Base-by-base conservation (phyloP, 1,140 invertebrate species). In the Panagrolaimus sp. region DNA sequence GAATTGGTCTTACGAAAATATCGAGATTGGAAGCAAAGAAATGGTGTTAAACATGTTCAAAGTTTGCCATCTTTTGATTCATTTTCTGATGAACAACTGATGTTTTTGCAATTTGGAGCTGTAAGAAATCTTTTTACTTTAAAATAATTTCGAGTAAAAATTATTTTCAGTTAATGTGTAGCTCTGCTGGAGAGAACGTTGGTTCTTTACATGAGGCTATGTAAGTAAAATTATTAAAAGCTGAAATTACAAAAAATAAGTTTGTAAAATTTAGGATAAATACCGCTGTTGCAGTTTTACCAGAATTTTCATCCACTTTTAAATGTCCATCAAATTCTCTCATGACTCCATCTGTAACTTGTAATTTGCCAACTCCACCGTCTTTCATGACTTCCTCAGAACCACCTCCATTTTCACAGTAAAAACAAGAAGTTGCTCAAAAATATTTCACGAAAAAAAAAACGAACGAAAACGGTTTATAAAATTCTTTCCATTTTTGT, bases 81-180 rank as follows among this genome's bases (percentile, higher is more conserved):
- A 8, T 57, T n/a, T 20, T 25, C 20, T 16, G 20, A 57, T 23
- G 51, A 57, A 57, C 8, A 57, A 20, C 13, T 57, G 51, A 27
- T 20, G 11, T 57, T 57, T 16, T 57, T 57, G 51, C 20, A 57
- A 16, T 57, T 57, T 57, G 51, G 51, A 57, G n/a, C 27, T 3
- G 51, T 57, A 25, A 57, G 11, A 25, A 25, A n/a, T n/a, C n/a
- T 57, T 4, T 9, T 57, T 1, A 57, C 20, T 2, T 20, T 57
- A 0, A 13, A 57, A 57, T 25, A 20, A 5, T 9, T n/a, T 25
- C 11, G n/a, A 9, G 8, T 13, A 1, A n/a, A n/a, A 57, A 20
- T 11, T 20, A n/a, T 23, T 57, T 57, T 23, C 1, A 57, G 51
- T 27, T 57, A 2, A 57, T 57, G 51, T 57, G 51, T 16, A 25